Evolutionary conservation across 2,888 invertebrate genomes (phyloP).

Genomic region (Erebia epiphron): DNA sequence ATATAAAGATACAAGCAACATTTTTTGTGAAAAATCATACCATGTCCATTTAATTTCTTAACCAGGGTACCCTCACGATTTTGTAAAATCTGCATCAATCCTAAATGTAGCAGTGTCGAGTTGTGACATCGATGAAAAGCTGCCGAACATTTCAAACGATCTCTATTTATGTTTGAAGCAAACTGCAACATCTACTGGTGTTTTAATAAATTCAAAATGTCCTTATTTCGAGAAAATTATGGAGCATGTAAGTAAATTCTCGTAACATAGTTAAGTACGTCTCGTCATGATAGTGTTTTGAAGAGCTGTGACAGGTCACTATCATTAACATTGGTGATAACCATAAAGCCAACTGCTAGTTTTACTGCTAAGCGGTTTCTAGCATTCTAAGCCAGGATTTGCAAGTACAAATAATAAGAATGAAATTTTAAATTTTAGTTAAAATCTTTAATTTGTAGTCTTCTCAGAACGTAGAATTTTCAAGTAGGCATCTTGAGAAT

Average conservation of each 20-base stretch:
- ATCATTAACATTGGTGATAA: too few relatives aligned
- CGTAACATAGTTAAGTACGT: not conserved
- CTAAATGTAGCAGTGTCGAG: slow-evolving; percentile 25
- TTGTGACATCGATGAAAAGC: slow-evolving; percentile 7
- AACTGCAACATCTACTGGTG: slow-evolving; percentile 40
- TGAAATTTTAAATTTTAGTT: too few relatives aligned
- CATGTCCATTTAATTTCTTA: too few relatives aligned
- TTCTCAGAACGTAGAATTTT: slow-evolving; percentile 47
- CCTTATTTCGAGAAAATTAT: slow-evolving; percentile 44
- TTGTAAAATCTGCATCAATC: slow-evolving; percentile 16
- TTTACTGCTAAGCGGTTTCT: too few relatives aligned
- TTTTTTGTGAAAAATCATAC: too few relatives aligned
- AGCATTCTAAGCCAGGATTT: too few relatives aligned
- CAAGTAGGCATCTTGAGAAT: too few relatives aligned
- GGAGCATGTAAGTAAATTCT: slow-evolving; percentile 50
- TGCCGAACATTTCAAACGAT: slow-evolving; percentile 5
- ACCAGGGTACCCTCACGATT: slow-evolving; percentile 16
- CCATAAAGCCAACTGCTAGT: too few relatives aligned
- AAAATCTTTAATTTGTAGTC: slow-evolving; percentile 50
- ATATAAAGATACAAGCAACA: too few relatives aligned
- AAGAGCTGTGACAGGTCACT: too few relatives aligned
- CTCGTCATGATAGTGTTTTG: too few relatives aligned
- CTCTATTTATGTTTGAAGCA: slow-evolving; percentile 35
- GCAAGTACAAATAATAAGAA: too few relatives aligned
- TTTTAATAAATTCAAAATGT: slow-evolving; percentile 48